Percentiles rank a stretch among this genome's conserved stretches.
These are phyloP conservation scores for Dipus sagitta DNA, from an alignment of 2,797 vertebrate genomes.

Conservation along the genomic window DNA sequence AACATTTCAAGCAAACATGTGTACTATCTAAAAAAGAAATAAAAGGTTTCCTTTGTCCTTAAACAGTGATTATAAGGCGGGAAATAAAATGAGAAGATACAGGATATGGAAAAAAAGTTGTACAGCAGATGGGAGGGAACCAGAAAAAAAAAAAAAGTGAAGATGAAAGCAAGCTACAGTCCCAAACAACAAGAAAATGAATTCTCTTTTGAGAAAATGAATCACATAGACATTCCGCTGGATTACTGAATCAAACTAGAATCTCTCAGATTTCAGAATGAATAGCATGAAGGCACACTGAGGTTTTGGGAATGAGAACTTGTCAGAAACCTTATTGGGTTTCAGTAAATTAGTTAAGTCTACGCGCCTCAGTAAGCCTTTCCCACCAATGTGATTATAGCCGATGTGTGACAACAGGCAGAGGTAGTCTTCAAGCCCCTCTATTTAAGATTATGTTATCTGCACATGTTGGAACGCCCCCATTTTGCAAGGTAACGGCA, in stretches of 20 bases:
- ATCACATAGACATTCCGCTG: neutral
- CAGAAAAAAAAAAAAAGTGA: slow-evolving; percentile 60
- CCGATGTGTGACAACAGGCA: slow-evolving; percentile 54
- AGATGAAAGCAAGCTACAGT: slow-evolving; percentile 36
- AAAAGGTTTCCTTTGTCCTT: slow-evolving; percentile 31
- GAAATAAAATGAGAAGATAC: slow-evolving; percentile 1
- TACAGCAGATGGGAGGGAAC: neutral
- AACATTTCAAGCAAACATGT: slow-evolving; percentile 23
- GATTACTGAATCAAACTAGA: slow-evolving; percentile 54
- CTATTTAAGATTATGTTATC: slow-evolving; percentile 54
- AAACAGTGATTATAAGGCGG: neutral
- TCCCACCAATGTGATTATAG: neutral
- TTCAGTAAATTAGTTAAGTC: neutral
- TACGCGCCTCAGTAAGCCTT: neutral
- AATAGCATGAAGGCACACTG: neutral
- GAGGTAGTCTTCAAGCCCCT: slow-evolving; percentile 38
- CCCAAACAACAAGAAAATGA: neutral
- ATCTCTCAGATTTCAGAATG: slow-evolving; percentile 6
- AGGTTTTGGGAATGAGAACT: slow-evolving; percentile 30
- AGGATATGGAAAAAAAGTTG: slow-evolving; percentile 29
- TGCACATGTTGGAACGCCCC: neutral
- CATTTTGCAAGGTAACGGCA: neutral
- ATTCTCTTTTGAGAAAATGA: slow-evolving; percentile 55
- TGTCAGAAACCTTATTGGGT: neutral
- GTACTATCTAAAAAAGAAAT: neutral